These are phyloP conservation scores for Gavialis gangeticus DNA, from an alignment of 2,113 vertebrate genomes.

Conservation along the genomic window DNA sequence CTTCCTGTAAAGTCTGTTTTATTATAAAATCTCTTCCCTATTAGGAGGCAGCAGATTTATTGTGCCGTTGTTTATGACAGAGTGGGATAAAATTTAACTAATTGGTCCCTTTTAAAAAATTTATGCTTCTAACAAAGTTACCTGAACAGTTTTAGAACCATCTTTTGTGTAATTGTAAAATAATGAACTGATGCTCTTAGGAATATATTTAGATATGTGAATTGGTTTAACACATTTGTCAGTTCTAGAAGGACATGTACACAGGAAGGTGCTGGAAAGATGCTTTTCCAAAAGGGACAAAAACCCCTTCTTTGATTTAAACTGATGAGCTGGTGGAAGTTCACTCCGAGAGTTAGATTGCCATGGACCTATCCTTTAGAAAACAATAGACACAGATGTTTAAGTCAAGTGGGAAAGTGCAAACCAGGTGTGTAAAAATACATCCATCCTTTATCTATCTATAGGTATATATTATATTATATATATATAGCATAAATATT, in stretches of 20 bases:
- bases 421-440: constrained; percentile 20
- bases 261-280: constrained; percentile 45
- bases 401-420: constrained; percentile 28
- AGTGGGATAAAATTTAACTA: constrained; percentile 60
- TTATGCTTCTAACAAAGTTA: constrained; percentile 66
- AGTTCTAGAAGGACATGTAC: constrained; percentile 56
- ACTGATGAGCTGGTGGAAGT: not conserved
- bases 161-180: constrained; percentile 54
- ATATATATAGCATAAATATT: no score
- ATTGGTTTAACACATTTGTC: constrained; percentile 54
- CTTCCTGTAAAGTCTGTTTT: constrained; percentile 74
- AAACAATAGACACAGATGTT: constrained; percentile 32
- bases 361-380: constrained; percentile 17
- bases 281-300: constrained; percentile 39
- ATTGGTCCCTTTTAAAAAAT: constrained; percentile 38
- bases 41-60: constrained; percentile 53
- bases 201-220: constrained; percentile 56
- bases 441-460: not conserved
- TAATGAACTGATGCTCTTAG: constrained; percentile 70
- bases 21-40: constrained; percentile 47
- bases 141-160: constrained; percentile 57
- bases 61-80: constrained; percentile 28
- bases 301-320: not conserved
- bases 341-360: not conserved
- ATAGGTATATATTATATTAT: no score